These are phyloP conservation scores for Dasysyrphus tricinctus DNA, from an alignment of 2,888 invertebrate genomes.

Conservation along the genomic window DNA sequence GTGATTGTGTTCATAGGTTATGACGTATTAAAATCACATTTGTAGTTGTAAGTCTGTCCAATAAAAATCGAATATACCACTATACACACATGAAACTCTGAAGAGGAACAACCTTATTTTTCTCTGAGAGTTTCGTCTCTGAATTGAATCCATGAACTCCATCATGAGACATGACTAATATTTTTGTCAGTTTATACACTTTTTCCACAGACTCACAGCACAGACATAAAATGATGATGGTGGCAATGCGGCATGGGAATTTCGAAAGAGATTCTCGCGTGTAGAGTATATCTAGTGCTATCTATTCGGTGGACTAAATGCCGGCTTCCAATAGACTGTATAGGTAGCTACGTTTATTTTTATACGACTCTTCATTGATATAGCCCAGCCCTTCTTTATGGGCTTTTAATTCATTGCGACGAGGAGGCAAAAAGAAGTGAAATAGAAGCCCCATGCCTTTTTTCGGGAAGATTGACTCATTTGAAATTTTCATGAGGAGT, in stretches of 20 bases:
- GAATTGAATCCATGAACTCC: constrained; percentile 1
- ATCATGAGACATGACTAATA: constrained; percentile 53
- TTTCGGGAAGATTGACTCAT: constrained; percentile 62
- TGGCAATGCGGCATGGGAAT: constrained; percentile 54
- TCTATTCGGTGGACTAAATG: constrained; percentile 37
- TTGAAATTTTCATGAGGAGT: constrained; percentile 73
- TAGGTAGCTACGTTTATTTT: constrained; percentile 32
- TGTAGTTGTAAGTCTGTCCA: constrained; percentile 43
- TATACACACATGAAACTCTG: neutral
- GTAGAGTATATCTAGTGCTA: neutral
- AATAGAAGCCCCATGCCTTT: constrained; percentile 28
- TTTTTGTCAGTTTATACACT: neutral
- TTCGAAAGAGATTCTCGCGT: constrained; percentile 38
- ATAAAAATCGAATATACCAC: constrained; percentile 51
- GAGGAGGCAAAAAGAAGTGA: constrained; percentile 1
- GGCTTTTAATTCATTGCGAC: constrained; percentile 13
- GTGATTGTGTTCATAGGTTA: constrained; percentile 6
- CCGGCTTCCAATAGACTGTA: constrained; percentile 43
- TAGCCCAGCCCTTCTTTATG: constrained; percentile 69
- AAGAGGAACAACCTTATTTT: constrained; percentile 48
- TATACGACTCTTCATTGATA: constrained; percentile 37
- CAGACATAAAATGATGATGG: constrained; percentile 33
- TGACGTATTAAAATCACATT: constrained; percentile 37
- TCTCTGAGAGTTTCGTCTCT: constrained; percentile 9
- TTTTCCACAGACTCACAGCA: constrained; percentile 12